phyloP scores from a whole-genome alignment of 2,797 vertebrate species.

The Rhyacichthys aspro region DNA sequence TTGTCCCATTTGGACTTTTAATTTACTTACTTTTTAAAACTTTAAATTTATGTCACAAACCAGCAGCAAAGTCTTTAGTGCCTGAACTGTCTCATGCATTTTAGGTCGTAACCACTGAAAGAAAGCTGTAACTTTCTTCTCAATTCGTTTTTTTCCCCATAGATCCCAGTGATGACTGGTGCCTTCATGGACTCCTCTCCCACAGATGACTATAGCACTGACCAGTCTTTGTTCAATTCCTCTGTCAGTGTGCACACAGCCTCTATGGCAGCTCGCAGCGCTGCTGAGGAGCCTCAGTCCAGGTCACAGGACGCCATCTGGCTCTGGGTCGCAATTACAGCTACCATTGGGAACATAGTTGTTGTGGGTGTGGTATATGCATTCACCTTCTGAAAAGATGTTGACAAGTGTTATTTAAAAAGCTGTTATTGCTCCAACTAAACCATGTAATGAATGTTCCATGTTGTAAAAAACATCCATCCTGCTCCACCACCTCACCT shows the following conservation, averaged over 20 bases:
- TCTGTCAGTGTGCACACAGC: slow-evolving; percentile 85
- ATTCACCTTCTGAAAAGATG: slow-evolving; percentile 80
- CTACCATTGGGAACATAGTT: slow-evolving; percentile 91
- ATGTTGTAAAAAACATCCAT: too few species aligned
- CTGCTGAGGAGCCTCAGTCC: slow-evolving; percentile 81
- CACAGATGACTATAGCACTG: slow-evolving; percentile 89
- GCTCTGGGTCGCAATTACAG: slow-evolving; percentile 92
- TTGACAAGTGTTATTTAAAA: not conserved
- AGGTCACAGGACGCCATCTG: slow-evolving; percentile 88
- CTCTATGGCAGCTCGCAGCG: slow-evolving; percentile 73
- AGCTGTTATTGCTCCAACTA: not conserved
- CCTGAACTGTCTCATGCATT: too few species aligned
- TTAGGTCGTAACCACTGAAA: too few species aligned
- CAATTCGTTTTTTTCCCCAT: too few species aligned
- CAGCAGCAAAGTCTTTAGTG: too few species aligned
- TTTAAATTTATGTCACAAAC: too few species aligned
- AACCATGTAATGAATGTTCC: too few species aligned
- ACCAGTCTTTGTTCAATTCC: slow-evolving; percentile 91
- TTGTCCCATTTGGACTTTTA: too few species aligned
- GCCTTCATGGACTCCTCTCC: slow-evolving; percentile 87
- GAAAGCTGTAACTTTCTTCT: too few species aligned
- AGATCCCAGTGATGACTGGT: slow-evolving; percentile 10
- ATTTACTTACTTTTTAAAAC: too few species aligned
- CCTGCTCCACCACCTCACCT: too few species aligned
- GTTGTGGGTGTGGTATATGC: slow-evolving; percentile 91